Conservation (phyloP, 2,888 invertebrate genomes). For the Trissonchulus latispiculum region DNA sequence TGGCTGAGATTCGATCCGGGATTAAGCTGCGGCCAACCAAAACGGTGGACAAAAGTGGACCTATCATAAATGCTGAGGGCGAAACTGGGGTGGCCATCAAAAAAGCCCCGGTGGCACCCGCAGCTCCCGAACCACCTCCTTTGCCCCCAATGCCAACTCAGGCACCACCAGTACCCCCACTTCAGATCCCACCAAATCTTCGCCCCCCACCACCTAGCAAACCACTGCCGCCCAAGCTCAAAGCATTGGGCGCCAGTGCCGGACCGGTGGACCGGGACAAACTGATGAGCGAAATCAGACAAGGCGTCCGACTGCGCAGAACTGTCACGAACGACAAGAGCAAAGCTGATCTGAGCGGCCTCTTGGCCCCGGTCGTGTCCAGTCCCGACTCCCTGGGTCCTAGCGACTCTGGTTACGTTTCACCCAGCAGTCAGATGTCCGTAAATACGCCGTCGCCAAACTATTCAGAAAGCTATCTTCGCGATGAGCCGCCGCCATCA, state of each 20-base stretch:
- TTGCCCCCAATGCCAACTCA: conserved; percentile 17
- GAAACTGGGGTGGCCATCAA: conserved; percentile 27
- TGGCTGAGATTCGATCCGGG: conserved; percentile 37
- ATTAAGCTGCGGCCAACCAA: conserved; percentile 36
- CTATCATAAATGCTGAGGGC: conserved; percentile 31
- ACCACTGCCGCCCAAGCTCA: conserved; percentile 27
- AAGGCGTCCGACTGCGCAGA: conserved; percentile 32
- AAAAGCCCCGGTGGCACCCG: conserved; percentile 25
- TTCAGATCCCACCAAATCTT: conserved; percentile 23
- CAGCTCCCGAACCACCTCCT: conserved; percentile 25
- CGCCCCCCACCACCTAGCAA: neutral
- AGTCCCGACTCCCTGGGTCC: neutral
- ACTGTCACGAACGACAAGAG: conserved; percentile 35
- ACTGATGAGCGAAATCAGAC: conserved; percentile 30
- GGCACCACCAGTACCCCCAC: conserved; percentile 25
- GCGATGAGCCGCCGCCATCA: too few relatives aligned
- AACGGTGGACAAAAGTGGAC: conserved; percentile 38
- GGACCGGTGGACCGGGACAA: conserved; percentile 29
- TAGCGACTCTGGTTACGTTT: neutral
- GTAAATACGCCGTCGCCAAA: too few relatives aligned
- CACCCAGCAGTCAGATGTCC: neutral
- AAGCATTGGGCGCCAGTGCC: neutral
- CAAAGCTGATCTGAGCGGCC: conserved; percentile 29
- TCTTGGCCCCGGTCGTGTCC: neutral
- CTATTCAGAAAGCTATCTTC: too few relatives aligned